These are phyloP conservation scores for Micromys minutus DNA, from an alignment of 2,113 vertebrate genomes.

Conservation along the genomic window DNA sequence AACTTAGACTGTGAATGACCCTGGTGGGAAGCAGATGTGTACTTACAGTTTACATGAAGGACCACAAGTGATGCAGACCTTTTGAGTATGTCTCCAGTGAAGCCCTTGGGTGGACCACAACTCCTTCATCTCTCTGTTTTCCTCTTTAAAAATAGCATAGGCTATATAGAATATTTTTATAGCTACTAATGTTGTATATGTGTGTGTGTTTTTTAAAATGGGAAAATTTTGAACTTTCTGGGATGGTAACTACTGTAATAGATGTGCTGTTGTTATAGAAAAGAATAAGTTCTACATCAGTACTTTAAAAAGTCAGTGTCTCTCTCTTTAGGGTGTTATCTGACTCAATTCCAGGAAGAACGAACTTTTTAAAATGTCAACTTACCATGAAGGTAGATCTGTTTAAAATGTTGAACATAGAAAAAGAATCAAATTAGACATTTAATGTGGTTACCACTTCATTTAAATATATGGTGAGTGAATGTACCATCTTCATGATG, in stretches of 20 bases:
- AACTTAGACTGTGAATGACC: background rate
- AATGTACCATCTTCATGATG: background rate
- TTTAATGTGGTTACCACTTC: background rate
- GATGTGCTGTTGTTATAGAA: background rate
- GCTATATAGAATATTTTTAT: background rate
- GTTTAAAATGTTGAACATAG: background rate
- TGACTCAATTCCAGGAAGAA: background rate
- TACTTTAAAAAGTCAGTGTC: background rate
- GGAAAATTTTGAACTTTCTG: background rate
- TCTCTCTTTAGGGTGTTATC: background rate
- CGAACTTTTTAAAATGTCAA: background rate
- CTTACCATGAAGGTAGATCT: background rate
- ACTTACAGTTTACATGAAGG: no score
- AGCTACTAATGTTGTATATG: background rate
- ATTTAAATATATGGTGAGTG: background rate
- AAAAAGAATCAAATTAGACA: background rate
- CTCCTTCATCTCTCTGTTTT: background rate
- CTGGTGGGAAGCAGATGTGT: background rate
- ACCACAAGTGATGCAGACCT: background rate
- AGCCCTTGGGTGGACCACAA: rapidly evolving
- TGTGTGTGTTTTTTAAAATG: background rate
- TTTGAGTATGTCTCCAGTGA: rapidly evolving
- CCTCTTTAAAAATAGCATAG: background rate
- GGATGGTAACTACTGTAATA: background rate
- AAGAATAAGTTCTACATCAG: background rate